Evolutionary conservation across 2,888 invertebrate genomes (phyloP).

Genomic region (Lasiommata megera): DNA sequence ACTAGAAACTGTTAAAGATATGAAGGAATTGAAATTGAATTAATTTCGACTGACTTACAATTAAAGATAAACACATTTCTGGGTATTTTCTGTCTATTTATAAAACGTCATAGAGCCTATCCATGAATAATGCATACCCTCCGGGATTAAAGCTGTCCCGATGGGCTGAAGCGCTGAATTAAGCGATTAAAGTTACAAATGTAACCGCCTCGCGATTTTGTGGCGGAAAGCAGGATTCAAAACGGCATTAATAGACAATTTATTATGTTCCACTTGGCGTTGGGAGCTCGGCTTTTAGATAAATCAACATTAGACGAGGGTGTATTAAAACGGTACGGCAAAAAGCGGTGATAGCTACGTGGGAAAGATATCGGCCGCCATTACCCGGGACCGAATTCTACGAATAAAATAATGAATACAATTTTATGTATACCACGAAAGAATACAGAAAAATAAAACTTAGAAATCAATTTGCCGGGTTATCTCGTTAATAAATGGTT

Average conservation of each 20-base stretch:
- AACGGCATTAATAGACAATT: slow-evolving; percentile 8
- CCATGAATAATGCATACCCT: slow-evolving; percentile 27
- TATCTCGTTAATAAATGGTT: too few species aligned
- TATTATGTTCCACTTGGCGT: slow-evolving; percentile 1
- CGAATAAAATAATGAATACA: too few species aligned
- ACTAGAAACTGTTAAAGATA: too few species aligned
- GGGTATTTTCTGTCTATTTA: neutral
- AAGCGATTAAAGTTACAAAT: slow-evolving; percentile 26
- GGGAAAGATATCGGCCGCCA: too few species aligned
- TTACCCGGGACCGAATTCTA: too few species aligned
- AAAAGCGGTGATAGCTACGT: too few species aligned
- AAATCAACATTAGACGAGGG: neutral
- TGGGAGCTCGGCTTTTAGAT: neutral
- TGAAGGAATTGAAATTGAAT: too few species aligned
- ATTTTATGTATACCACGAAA: too few species aligned
- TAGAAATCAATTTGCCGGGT: too few species aligned
- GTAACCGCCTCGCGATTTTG: slow-evolving; percentile 11
- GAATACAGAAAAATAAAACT: too few species aligned
- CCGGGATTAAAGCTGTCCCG: slow-evolving; percentile 23
- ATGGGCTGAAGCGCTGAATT: slow-evolving; percentile 21
- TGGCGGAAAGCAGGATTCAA: neutral
- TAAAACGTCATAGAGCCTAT: neutral
- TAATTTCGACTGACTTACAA: too few species aligned
- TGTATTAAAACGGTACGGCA: too few species aligned
- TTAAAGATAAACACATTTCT: neutral